These are phyloP conservation scores for Calameuta pallipes DNA, from an alignment of 2,888 invertebrate species.

Conservation along the genomic window DNA sequence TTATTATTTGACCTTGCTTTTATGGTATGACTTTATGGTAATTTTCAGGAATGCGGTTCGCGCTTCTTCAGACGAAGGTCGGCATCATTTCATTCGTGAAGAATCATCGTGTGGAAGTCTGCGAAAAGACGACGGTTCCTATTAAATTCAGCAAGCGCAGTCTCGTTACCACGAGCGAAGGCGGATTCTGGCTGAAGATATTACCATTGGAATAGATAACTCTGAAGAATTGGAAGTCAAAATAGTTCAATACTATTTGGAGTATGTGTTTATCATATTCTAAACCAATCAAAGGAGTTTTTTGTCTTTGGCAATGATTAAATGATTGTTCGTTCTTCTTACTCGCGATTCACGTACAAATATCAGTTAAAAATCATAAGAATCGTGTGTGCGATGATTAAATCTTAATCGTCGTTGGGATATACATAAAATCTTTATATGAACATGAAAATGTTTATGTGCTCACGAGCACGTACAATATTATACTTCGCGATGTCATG, in stretches of 20 bases:
- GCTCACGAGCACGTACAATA: not conserved
- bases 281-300: not conserved
- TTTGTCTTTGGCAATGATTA: not conserved
- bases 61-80: conserved; percentile 69
- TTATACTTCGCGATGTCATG: not conserved
- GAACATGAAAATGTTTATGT: not conserved
- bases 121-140: conserved; percentile 50
- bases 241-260: not conserved
- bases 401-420: not conserved
- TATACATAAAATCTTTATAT: not conserved
- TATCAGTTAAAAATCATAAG: not conserved
- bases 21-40: not conserved
- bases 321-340: not conserved
- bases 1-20: not conserved
- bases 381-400: not conserved
- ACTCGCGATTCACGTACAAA: too few species aligned
- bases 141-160: conserved; percentile 59
- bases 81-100: conserved; percentile 67
- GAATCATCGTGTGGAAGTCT: conserved; percentile 52
- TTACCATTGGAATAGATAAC: conserved; percentile 20
- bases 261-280: not conserved
- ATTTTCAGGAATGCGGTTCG: conserved; percentile 69
- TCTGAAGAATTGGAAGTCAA: not conserved
- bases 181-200: conserved; percentile 56
- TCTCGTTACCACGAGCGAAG: conserved; percentile 57